Base-by-base conservation (phyloP, 92 coral and sea anemone species). In the Nematostella vectensis region DNA sequence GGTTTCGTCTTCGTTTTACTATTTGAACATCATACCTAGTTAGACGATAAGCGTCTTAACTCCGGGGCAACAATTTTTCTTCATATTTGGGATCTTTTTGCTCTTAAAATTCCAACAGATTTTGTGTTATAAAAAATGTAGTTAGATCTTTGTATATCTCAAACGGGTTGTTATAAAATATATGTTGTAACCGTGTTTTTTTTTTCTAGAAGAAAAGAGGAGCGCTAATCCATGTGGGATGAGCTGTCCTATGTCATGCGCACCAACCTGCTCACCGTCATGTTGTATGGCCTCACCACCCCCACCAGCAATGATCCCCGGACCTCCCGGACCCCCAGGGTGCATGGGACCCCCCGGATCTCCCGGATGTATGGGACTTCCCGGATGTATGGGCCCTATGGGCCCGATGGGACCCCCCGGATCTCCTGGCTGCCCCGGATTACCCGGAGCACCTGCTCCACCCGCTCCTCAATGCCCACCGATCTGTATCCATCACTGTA, bases 381-480 rank as follows among this genome's bases (percentile, higher is more conserved):
- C 82, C 30, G 96, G 91, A 42, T 83, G 87, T 54, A 67, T 57
- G 65, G 96, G 96, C 56, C 77, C 75, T 22, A 71, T 79, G 50
- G 96, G 96, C 28, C 83, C 75, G 2, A 54, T 57, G 65, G 83
- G 84, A 33, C 91, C 94, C 28, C 71, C 84, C 73, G 95, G 95
- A 15, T 91, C 98, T 8, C 76, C 77, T 15, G 95, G 97, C 11
- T 57, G 78, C 27, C 95, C 97, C 6, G 97, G 97, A 40, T 85
- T 87, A 48, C 80, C 83, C 31, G 97, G 97, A 20, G 89, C 83
- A 11, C 93, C 98, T 2, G 96, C 96, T 27, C 95, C 95, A 27
- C 80, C 94, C 0, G 83, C 95, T 6, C 83, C 95, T 11, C 81
- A 76, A 22, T 89, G 97, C 58, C 91, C 97, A 37, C 97, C 97